phyloP scores from a whole-genome alignment of 2,797 vertebrate species.

The Melanotaenia pygmaea region DNA sequence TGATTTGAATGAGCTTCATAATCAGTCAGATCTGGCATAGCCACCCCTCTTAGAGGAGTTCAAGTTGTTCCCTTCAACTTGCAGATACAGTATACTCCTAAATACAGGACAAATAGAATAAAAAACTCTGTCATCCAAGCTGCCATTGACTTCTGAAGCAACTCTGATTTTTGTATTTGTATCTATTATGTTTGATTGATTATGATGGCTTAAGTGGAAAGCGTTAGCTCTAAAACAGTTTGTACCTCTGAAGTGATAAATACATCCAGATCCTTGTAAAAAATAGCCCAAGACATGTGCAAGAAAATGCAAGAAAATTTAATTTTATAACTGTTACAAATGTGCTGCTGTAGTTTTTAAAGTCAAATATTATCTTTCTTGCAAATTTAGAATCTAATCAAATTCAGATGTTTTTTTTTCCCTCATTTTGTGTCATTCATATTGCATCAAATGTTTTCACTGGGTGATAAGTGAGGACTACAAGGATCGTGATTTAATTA shows the following conservation, averaged over 20 bases:
- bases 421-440: no score
- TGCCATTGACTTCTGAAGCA: background rate
- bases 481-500: no score
- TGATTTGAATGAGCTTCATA: background rate
- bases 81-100: background rate
- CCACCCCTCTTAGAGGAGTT: background rate
- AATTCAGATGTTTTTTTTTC: no score
- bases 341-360: background rate
- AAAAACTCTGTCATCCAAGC: background rate
- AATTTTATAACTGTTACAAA: no score
- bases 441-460: no score
- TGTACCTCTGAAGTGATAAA: background rate
- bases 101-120: background rate
- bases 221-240: background rate
- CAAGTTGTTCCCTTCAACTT: background rate
- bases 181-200: background rate
- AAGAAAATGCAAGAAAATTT: no score
- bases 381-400: no score
- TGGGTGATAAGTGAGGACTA: background rate
- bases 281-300: background rate
- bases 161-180: background rate
- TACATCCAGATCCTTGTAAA: background rate
- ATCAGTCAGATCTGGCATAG: background rate
- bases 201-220: background rate
- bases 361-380: background rate